These are phyloP conservation scores for Microchirus variegatus DNA, from an alignment of 2,797 vertebrate genomes.

Conservation along the genomic window DNA sequence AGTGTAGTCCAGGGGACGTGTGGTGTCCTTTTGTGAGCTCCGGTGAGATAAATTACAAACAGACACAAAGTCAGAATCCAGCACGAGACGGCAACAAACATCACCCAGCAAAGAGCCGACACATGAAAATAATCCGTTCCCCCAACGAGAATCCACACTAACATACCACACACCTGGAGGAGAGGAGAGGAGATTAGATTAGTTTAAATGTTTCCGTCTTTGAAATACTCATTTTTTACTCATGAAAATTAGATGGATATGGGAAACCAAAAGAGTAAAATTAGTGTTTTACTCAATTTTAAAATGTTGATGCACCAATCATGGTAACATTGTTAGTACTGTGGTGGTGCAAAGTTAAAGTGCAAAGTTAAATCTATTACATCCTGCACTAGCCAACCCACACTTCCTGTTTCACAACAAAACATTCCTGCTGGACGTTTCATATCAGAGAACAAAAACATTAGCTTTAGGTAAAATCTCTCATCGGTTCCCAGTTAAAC, in stretches of 20 bases:
- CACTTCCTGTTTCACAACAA: constrained; percentile 67
- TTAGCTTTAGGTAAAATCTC: constrained; percentile 6
- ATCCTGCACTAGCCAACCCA: constrained; percentile 26
- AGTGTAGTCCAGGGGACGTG: constrained; percentile 89
- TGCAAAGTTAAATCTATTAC: constrained; percentile 17
- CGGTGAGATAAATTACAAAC: constrained; percentile 88
- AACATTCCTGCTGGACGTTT: constrained; percentile 51
- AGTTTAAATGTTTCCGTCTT: not conserved
- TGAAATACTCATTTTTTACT: too few species aligned
- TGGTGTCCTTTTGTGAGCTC: constrained; percentile 85
- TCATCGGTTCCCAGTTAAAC: not conserved
- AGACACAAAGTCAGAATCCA: constrained; percentile 90
- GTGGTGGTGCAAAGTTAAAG: not conserved
- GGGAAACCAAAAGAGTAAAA: too few species aligned
- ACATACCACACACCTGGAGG: constrained; percentile 85
- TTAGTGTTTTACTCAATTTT: too few species aligned
- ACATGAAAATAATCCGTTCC: constrained; percentile 89
- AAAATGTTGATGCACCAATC: not conserved
- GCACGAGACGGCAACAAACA: constrained; percentile 89
- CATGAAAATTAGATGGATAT: too few species aligned
- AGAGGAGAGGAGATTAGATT: constrained; percentile 6
- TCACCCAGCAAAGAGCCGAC: constrained; percentile 89
- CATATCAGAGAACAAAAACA: constrained; percentile 48
- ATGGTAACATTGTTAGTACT: constrained; percentile 9
- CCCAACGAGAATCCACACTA: constrained; percentile 92